Percentiles rank a stretch among this genome's conserved stretches.
Evolutionary conservation across 2,888 invertebrate species (phyloP).

Genomic region (Drosophila neotestacea): DNA sequence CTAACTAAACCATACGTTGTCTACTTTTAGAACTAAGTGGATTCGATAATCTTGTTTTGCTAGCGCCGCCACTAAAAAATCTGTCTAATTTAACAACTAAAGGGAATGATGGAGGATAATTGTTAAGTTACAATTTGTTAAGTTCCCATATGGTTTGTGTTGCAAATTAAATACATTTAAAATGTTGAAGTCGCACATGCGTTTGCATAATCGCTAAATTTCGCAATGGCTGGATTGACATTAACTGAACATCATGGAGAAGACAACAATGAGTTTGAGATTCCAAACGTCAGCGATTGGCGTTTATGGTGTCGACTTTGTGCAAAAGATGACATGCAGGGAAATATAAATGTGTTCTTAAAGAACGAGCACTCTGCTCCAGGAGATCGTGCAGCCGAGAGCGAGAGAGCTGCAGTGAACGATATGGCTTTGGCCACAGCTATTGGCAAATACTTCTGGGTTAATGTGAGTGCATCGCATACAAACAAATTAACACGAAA

Average conservation of each 20-base stretch:
- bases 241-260: conserved; percentile 3
- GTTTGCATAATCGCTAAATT: not conserved
- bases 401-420: not conserved
- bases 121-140: too few species aligned
- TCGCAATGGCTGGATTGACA: conserved; percentile 26
- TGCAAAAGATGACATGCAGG: conserved; percentile 70
- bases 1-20: too few species aligned
- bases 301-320: conserved; percentile 78
- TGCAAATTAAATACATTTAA: not conserved
- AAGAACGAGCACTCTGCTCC: conserved; percentile 55
- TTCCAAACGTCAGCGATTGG: conserved; percentile 53
- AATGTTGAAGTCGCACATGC: conserved; percentile 4
- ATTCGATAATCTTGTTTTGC: too few species aligned
- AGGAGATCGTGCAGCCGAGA: conserved; percentile 11
- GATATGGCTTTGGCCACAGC: conserved; percentile 71
- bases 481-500: not conserved
- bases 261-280: conserved; percentile 3
- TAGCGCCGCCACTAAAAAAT: too few species aligned
- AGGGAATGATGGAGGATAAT: too few species aligned
- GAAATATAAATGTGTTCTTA: conserved; percentile 75
- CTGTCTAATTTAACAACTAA: too few species aligned
- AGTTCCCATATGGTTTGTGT: not conserved
- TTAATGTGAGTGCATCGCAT: conserved; percentile 68
- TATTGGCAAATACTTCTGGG: conserved; percentile 80
- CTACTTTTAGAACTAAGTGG: too few species aligned